Evolutionary conservation across 1,140 invertebrate genomes (phyloP).

Genomic region (Asobara japonica): DNA sequence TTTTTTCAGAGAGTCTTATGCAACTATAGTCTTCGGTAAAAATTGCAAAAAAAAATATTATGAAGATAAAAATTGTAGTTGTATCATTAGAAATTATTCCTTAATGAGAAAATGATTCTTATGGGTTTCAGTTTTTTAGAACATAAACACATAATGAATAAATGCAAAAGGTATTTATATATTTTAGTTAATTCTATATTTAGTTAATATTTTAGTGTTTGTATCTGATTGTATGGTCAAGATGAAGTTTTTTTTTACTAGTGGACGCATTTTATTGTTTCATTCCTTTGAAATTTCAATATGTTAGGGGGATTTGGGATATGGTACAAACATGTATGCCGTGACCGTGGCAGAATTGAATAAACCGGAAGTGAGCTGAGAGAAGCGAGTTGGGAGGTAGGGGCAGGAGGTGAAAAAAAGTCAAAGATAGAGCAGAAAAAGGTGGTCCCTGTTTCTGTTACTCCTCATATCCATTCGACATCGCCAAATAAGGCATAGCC

Average conservation of each 20-base stretch:
- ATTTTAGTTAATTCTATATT: no score
- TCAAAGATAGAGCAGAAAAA: background rate
- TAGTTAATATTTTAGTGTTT: no score
- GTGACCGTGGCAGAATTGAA: background rate
- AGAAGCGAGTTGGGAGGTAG: background rate
- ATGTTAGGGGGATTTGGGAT: background rate
- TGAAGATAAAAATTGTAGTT: no score
- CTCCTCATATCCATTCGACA: background rate
- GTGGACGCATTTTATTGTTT: background rate
- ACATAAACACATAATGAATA: no score
- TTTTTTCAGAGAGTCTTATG: no score
- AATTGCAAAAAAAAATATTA: no score
- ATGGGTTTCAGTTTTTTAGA: no score
- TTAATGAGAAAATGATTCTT: no score
- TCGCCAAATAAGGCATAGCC: no score
- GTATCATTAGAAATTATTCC: no score
- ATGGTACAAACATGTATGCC: background rate
- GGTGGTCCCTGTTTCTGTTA: background rate
- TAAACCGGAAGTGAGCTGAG: conserved; percentile 6
- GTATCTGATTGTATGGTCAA: background rate
- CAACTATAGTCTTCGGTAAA: no score
- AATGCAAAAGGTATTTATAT: no score
- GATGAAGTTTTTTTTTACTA: background rate
- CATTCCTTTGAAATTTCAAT: background rate
- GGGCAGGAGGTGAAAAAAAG: background rate